A percentile compares a stretch with the other conserved stretches of the same genome.
Conservation (phyloP, 2,888 invertebrate genomes). For the Drosophila kuntzei region DNA sequence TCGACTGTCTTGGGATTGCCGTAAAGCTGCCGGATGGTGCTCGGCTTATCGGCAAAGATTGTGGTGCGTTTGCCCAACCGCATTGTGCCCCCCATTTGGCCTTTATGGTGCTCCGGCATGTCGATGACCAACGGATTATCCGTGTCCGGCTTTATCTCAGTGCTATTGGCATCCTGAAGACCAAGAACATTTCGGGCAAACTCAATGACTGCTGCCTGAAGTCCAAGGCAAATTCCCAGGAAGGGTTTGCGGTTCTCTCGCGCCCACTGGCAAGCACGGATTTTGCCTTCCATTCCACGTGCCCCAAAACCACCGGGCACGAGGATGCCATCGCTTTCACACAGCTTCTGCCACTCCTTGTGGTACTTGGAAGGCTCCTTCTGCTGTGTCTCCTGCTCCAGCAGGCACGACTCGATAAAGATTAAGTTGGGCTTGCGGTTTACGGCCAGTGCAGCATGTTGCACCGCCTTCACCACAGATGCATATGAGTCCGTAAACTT, state of each 20-base stretch:
- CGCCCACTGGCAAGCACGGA: constrained; percentile 97
- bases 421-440: constrained; percentile 94
- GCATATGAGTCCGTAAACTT: constrained; percentile 98
- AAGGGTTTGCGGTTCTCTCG: constrained; percentile 95
- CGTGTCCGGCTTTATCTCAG: constrained; percentile 92
- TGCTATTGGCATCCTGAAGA: constrained; percentile 92
- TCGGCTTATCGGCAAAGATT: constrained; percentile 88
- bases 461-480: constrained; percentile 97
- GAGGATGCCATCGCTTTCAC: constrained; percentile 95
- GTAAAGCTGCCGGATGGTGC: constrained; percentile 90
- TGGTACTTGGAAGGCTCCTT: constrained; percentile 94
- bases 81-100: constrained; percentile 98
- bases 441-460: constrained; percentile 95
- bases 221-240: constrained; percentile 98
- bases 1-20: constrained; percentile 92
- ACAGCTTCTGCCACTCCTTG: constrained; percentile 96
- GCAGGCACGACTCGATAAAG: constrained; percentile 95
- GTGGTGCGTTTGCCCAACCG: constrained; percentile 97
- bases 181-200: constrained; percentile 94
- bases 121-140: constrained; percentile 95
- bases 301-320: constrained; percentile 99
- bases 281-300: constrained; percentile 98
- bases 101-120: constrained; percentile 99
- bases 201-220: constrained; percentile 98
- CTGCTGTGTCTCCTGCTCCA: constrained; percentile 91